These are phyloP conservation scores for Heterotis niloticus DNA, from an alignment of 2,113 vertebrate species.

Conservation along the genomic window DNA sequence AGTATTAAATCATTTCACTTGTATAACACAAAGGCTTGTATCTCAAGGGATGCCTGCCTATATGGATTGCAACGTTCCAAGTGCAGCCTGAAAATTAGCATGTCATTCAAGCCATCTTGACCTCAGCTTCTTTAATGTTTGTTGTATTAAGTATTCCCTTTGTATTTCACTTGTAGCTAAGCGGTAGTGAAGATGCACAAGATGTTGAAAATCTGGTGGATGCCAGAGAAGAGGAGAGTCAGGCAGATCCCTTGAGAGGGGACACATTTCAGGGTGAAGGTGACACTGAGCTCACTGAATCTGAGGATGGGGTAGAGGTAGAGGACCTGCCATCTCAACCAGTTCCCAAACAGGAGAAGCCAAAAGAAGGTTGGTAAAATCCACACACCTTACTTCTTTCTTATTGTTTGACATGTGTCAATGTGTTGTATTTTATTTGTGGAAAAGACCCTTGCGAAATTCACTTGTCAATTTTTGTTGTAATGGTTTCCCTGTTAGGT, in stretches of 20 bases:
- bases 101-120: no score
- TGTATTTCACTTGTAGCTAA: not conserved
- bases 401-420: not conserved
- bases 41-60: no score
- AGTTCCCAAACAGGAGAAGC: constrained; percentile 22
- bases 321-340: constrained; percentile 24
- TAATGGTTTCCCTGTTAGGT: not conserved
- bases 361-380: constrained; percentile 16
- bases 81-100: no score
- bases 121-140: no score
- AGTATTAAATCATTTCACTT: no score
- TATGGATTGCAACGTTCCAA: no score
- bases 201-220: no score
- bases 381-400: not conserved
- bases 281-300: not conserved
- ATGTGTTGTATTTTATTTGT: not conserved
- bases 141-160: not conserved
- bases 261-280: not conserved
- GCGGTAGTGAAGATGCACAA: not conserved
- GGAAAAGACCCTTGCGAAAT: not conserved
- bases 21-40: no score
- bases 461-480: not conserved
- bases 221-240: not conserved
- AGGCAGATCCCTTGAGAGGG: not conserved
- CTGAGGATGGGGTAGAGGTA: not conserved